Conservation (phyloP, 2,113 vertebrate species). For the Melanocharis versteri region DNA sequence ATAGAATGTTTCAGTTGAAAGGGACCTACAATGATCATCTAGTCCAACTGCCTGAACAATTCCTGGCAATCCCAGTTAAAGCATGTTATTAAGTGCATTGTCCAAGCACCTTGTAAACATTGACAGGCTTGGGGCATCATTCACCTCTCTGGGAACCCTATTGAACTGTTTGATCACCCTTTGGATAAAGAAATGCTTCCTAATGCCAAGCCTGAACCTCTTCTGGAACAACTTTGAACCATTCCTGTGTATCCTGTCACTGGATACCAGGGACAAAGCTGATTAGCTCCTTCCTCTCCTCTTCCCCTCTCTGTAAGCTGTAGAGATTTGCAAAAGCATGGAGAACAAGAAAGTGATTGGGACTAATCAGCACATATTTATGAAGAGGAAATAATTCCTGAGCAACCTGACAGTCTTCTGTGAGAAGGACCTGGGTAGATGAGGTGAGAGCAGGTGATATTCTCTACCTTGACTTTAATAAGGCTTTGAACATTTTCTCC, state of each 20-base stretch:
- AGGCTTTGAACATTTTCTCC: background rate
- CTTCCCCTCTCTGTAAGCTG: background rate
- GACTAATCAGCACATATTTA: background rate
- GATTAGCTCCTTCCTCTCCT: background rate
- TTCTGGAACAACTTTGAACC: background rate
- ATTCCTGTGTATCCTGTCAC: fast-evolving
- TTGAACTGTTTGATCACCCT: background rate
- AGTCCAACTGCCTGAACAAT: background rate
- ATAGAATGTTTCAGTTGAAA: background rate
- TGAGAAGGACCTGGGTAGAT: background rate
- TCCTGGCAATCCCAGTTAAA: background rate
- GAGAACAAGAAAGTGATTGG: background rate
- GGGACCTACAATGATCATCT: background rate
- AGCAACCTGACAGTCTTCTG: background rate
- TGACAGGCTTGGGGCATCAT: fast-evolving
- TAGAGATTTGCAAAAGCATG: background rate
- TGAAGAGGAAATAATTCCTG: background rate
- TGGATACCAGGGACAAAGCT: background rate
- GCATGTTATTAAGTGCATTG: background rate
- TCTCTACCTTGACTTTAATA: background rate
- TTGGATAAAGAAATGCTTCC: background rate
- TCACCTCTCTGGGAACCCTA: background rate
- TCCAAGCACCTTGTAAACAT: background rate
- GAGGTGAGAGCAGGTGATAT: background rate
- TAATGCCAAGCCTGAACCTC: background rate